Evolutionary conservation across 37 sponge, comb jelly and placozoan genomes (phyloP), one percentile per base, ranked within the genome.

Genomic region (Dysidea cf. avara): DNA sequence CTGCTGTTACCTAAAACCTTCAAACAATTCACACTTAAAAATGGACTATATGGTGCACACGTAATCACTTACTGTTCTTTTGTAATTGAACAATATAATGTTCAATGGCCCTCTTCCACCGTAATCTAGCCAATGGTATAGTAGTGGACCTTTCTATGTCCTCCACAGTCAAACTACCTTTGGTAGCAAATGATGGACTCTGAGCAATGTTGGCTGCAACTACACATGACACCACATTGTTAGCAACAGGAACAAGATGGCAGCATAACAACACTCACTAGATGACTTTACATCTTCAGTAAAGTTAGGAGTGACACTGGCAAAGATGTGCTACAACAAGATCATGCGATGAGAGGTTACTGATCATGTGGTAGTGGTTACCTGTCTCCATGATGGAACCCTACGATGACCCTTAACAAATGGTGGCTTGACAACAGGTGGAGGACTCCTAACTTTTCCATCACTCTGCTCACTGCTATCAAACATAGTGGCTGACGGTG

Each of bases 41-140:
- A n/a, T n/a, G n/a, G n/a, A n/a, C n/a, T n/a, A n/a, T n/a, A n/a
- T n/a, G n/a, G n/a, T n/a, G n/a, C n/a, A n/a, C n/a, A n/a, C n/a
- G 14, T 22, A 56, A 56, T 56, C 6, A 26, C 58, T 56, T 22
- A 43, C 25, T 64, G 35, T 64, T n/a, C 22, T 26, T 36, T 6
- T 64, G 66, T 11, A 56, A 12, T 56, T 13, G 64, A 61, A 79
- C 34, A 0, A 94, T 66, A 57, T 89, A 83, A 58, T 94, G 87
- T 9, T 84, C 35, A 16, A 94, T 86, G 40, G 86, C 87, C 35
- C 53, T 58, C 71, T 57, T 39, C 94, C 94, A 94, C 47, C 81
- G 51, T 53, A 62, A 18, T 34, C 68, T 46, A 3, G 68, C 68
- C 53, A 54, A 58, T 13, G 37, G 2, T 28, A 55, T 66, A 34